Evolutionary conservation across 2,113 vertebrate genomes (phyloP).

Genomic region (Eudorcas thomsonii): DNA sequence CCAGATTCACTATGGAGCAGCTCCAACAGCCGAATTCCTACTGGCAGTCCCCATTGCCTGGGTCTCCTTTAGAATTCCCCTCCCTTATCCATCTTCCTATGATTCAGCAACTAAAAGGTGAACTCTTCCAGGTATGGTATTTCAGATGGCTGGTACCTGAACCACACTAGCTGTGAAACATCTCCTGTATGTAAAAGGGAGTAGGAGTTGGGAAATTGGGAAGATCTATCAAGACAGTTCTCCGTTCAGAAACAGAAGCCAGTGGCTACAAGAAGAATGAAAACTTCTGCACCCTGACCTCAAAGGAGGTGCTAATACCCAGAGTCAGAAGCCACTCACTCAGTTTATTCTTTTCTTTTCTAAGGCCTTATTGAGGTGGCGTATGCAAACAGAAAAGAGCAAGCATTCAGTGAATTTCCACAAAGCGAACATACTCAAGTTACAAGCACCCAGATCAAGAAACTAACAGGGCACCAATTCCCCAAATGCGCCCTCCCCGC

Average conservation of each 20-base stretch:
- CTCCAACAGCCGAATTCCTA: neutral
- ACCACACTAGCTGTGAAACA: neutral
- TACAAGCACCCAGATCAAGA: neutral
- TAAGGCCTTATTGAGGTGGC: neutral
- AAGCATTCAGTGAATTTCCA: neutral
- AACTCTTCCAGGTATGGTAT: neutral
- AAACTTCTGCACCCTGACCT: neutral
- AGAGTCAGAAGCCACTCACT: neutral
- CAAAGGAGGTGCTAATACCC: neutral
- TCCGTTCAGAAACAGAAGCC: neutral
- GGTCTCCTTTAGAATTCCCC: neutral
- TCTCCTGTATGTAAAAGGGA: neutral
- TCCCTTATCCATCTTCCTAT: neutral
- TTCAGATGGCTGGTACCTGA: neutral
- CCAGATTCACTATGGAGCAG: neutral
- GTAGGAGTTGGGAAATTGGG: neutral
- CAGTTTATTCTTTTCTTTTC: neutral
- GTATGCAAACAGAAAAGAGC: neutral
- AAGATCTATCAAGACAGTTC: neutral
- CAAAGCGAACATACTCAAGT: neutral
- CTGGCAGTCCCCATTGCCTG: neutral
- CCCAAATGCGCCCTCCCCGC: neutral
- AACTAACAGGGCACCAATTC: neutral
- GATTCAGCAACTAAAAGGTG: neutral
- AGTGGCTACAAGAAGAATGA: neutral